Evolutionary conservation across 2,888 invertebrate species (phyloP), one percentile per base, ranked within the genome.

Genomic region (Nomada hirtipes): DNA sequence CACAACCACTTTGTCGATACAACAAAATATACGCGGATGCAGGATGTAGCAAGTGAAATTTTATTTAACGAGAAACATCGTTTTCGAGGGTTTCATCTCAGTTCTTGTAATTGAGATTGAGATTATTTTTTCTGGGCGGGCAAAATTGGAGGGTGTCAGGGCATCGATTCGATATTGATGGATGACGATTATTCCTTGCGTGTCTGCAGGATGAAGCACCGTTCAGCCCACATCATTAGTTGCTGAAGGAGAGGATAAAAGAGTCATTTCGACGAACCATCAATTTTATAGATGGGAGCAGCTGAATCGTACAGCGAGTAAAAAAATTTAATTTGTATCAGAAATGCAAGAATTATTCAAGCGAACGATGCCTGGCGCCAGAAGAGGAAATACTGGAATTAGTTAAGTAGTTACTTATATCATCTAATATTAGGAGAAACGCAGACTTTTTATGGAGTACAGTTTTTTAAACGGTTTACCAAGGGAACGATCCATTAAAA

Each of bases 91-190:
- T 2, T 10, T 13, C 15, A 10, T 47, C 13, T 13, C 47, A 2
- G 47, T 47, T 36, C 36, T 7, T 9, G 36, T 36, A 36, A 47
- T 47, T 7, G 0, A 7, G 9, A 18, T 2, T 0, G n/a, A 73
- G 50, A 75, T 74, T 68, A 75, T 60, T 59, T 60, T 52, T n/a
- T 13, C 36, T 26, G 63, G 29, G 59, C 23, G 70, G 65, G 70
- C 60, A 69, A 73, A 80, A 77, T 78, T 36, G 82, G 69, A 53
- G 69, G 61, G 76, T 79, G 80, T 82, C 52, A 29, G 52, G 65
- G 29, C 65, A 84, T 82, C 78, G 79, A 78, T 72, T n/a, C 70
- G 77, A 88, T 84, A 83, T 83, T 89, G 88, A 89, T 86, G 61
- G 87, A 88, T 85, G 76, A 73, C 76, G 67, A 78, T 73, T 55